Evolutionary conservation across 1,140 invertebrate species (phyloP), one percentile per base, ranked within the genome.

Genomic region (Batillaria attramentaria): DNA sequence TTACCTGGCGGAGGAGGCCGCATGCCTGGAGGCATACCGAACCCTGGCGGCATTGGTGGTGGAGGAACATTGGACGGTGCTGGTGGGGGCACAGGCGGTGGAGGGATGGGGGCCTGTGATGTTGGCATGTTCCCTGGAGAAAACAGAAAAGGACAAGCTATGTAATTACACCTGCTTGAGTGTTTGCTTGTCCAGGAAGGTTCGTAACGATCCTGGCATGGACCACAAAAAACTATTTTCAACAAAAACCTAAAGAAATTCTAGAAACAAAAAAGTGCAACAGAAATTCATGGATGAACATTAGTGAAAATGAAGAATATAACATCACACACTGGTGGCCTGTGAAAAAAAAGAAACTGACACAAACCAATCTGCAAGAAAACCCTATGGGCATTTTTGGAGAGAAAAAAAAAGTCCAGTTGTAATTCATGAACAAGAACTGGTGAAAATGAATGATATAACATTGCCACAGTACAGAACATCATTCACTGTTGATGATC

Each of bases 41-140:
- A 84, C 50, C 79, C 62, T 20, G 85, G 87, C 39, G 86, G 85
- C 81, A 89, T 80, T 33, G 85, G 88, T 41, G 83, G 87, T 35
- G 93, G 93, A 4, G 93, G 86, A 73, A 87, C 84, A 35, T 73
- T 68, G 54, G 93, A 31, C 92, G 91, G 20, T 20, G 66, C 77
- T 50, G 80, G 80, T 6, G 93, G 93, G 8, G 93, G 93, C 13
- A 92, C 92, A 13, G 89, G 86, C 72, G 88, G 75, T 69, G 88
- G 78, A 37, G 94, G 93, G 2, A 93, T 93, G 33, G 93, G 93
- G 65, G 92, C 90, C 18, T 92, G 91, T 3, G 92, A 92, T 3
- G 93, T 92, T 65, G 93, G 83, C 77, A 86, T 81, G 16, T 81
- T 68, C 18, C 79, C 79, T 46, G 84, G 66, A 33, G 66, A 54